Conservation (phyloP, 2,113 vertebrate genomes). For the Rhea americana region DNA sequence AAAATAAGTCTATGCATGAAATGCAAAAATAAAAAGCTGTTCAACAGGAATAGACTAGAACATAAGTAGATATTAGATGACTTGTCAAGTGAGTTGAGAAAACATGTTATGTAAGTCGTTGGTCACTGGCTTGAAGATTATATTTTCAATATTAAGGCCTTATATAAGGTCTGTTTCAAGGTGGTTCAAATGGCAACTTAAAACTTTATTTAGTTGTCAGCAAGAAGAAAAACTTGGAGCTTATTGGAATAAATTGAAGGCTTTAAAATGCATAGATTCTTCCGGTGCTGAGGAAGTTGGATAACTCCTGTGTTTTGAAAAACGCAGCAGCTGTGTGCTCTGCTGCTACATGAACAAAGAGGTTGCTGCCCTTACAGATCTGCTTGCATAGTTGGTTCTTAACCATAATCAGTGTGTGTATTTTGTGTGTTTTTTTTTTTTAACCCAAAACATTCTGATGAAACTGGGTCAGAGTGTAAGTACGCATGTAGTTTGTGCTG, state of each 20-base stretch:
- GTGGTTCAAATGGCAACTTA: background rate
- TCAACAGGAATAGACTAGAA: constrained; percentile 26
- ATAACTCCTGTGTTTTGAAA: constrained; percentile 69
- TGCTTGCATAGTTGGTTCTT: constrained; percentile 43
- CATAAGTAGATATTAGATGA: background rate
- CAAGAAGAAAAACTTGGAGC: constrained; percentile 48
- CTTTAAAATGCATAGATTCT: constrained; percentile 68
- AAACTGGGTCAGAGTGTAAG: constrained; percentile 64
- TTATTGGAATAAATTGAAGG: constrained; percentile 30
- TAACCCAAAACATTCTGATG: constrained; percentile 50
- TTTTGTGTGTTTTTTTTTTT: background rate
- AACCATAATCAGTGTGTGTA: background rate
- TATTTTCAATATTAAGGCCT: constrained; percentile 8
- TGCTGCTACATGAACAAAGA: constrained; percentile 56
- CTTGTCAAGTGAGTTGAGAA: constrained; percentile 38
- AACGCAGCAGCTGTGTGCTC: constrained; percentile 71
- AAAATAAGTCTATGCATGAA: constrained; percentile 4
- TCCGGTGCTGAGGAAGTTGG: constrained; percentile 62
- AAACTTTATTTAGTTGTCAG: constrained; percentile 44
- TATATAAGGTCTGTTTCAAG: background rate
- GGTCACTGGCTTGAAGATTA: constrained; percentile 9
- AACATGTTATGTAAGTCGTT: constrained; percentile 24
- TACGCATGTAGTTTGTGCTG: constrained; percentile 31
- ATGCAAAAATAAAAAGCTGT: constrained; percentile 36
- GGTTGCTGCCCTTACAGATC: constrained; percentile 50